A percentile compares a stretch with the other conserved stretches of the same genome.
These are phyloP conservation scores for Osmerus mordax DNA, from an alignment of 2,113 vertebrate genomes.

Conservation along the genomic window DNA sequence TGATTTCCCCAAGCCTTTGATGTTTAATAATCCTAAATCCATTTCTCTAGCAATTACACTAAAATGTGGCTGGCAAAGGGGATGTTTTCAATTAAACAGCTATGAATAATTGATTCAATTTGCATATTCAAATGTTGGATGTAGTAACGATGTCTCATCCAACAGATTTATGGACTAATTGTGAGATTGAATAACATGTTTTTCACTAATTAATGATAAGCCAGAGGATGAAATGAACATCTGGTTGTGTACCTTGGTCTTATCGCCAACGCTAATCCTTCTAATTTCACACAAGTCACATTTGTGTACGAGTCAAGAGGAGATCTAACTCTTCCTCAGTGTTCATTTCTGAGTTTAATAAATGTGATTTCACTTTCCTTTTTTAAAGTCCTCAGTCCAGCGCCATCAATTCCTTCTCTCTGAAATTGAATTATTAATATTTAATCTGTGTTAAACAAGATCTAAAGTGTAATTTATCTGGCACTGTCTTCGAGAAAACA, in stretches of 20 bases:
- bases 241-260: background rate
- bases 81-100: background rate
- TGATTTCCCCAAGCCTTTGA: too few species aligned
- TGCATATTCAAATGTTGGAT: background rate
- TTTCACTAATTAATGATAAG: background rate
- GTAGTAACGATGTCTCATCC: background rate
- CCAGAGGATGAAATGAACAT: background rate
- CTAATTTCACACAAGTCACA: background rate
- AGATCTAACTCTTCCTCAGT: background rate
- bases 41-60: background rate
- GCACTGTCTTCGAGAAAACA: conserved; percentile 14
- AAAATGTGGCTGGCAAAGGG: background rate
- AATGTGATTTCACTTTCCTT: background rate
- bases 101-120: conserved; percentile 6
- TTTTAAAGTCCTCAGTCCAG: background rate
- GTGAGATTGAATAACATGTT: background rate
- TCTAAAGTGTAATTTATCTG: conserved; percentile 51
- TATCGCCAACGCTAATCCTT: background rate
- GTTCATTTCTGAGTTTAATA: conserved; percentile 9
- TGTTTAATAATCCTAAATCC: background rate
- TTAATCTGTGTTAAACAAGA: conserved; percentile 42
- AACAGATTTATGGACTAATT: conserved; percentile 6
- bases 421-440: conserved; percentile 40
- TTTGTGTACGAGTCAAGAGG: background rate
- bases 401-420: background rate